Conservation (phyloP, 92 coral and sea anemone genomes). For the Actinostola sp. region DNA sequence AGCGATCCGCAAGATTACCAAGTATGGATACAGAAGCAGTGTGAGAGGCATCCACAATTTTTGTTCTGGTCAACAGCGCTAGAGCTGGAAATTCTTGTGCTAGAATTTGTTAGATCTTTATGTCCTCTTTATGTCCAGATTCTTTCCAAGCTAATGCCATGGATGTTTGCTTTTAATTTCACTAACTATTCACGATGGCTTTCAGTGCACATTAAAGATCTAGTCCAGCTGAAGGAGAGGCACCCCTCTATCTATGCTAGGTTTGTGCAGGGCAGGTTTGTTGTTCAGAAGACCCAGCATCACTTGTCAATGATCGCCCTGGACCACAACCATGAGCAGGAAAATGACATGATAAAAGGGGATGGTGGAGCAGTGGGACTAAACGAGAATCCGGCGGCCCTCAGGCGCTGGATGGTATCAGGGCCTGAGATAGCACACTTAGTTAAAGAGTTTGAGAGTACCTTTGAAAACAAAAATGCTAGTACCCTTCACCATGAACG, state of each 20-base stretch:
- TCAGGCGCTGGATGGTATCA: slow-evolving; percentile 45
- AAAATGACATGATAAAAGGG: slow-evolving; percentile 42
- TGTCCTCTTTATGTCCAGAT: slow-evolving; percentile 8
- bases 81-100: slow-evolving; percentile 27
- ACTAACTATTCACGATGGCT: slow-evolving; percentile 40
- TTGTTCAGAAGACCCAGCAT: slow-evolving; percentile 28
- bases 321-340: slow-evolving; percentile 46
- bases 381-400: slow-evolving; percentile 47
- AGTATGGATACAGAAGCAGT: slow-evolving; percentile 19
- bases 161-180: slow-evolving; percentile 46
- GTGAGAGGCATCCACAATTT: slow-evolving; percentile 35
- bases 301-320: slow-evolving; percentile 32
- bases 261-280: slow-evolving; percentile 33
- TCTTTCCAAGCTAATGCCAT: slow-evolving; percentile 16
- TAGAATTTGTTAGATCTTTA: slow-evolving; percentile 1
- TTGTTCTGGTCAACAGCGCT: slow-evolving; percentile 43
- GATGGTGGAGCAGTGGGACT: slow-evolving; percentile 51
- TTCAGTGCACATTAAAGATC: slow-evolving; percentile 42
- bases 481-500: slow-evolving; percentile 29
- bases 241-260: slow-evolving; percentile 28
- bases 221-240: slow-evolving; percentile 22
- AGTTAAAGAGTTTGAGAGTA: slow-evolving; percentile 32
- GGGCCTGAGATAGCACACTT: slow-evolving; percentile 54
- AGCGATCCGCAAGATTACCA: neutral
- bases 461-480: neutral